Evolutionary conservation across 2,113 vertebrate species (phyloP), one percentile per base, ranked within the genome.

Genomic region (Ellobius talpinus): DNA sequence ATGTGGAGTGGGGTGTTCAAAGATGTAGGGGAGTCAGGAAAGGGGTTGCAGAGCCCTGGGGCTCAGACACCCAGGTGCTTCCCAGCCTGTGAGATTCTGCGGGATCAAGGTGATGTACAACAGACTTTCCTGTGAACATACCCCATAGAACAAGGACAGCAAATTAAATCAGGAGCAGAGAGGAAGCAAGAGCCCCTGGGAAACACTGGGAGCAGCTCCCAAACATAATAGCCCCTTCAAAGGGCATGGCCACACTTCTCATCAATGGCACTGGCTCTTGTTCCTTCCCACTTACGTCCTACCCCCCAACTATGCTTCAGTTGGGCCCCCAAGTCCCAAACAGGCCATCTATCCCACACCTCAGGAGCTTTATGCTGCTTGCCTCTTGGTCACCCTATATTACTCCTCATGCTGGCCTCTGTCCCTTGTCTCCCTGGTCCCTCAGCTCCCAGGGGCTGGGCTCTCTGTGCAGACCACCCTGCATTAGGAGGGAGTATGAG

Each of bases 201-300:
- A 33, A 45, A 36, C 0, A 0, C 33, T 0, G 6, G 1, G 6
- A 1, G 14, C 50, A 3, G 50, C 4, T 29, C 23, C 52, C 1
- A 10, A 7, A 52, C 61, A 3, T 8, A 7, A 45, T 21, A 1
- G 12, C 3, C 55, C 65, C 50, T 39, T 29, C 19, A 33, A 11
- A 13, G 42, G 31, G 23, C 87, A 2, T 0, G 4, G 0, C 1
- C 1, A 8, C 1, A 0, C 33, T 0, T 6, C 45, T 68, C 68
- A 8, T 5, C 10, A 12, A 1, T 11, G 1, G 1, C 3, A 5
- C 61, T 16, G 0, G 7, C 81, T 36, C 81, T 7, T 1, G 0
- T 4, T 39, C 63, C 55, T 87, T 50, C 73, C 47, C 8, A 8
- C 33, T 24, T 29, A 29, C 3, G 6, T 1, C 47, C 24, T 61